Percentiles rank a stretch among this genome's conserved stretches.
These are phyloP conservation scores for Leptopilina drosophilae DNA, from an alignment of 2,888 invertebrate genomes.

Conservation along the genomic window DNA sequence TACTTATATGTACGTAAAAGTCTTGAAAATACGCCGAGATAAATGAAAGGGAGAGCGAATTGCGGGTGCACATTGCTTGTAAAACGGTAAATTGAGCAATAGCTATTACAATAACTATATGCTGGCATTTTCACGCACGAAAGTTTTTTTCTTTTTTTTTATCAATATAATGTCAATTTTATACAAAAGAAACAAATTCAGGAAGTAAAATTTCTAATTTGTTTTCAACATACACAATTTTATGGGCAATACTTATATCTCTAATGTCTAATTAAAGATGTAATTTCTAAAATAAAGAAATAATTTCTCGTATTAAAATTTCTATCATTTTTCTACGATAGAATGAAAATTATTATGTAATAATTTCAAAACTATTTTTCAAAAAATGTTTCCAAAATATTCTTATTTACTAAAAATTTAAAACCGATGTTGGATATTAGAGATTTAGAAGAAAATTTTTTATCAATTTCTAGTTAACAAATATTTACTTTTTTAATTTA, in stretches of 20 bases:
- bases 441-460: too few species aligned
- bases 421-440: too few species aligned
- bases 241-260: neutral
- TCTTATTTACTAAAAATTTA: too few species aligned
- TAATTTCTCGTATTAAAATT: too few species aligned
- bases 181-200: conserved; percentile 6
- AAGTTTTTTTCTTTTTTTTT: conserved; percentile 45
- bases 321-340: too few species aligned
- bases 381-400: too few species aligned
- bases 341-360: too few species aligned
- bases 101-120: conserved; percentile 23
- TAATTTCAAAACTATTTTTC: too few species aligned
- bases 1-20: neutral
- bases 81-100: conserved; percentile 35
- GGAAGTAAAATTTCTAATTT: neutral
- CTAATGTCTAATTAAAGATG: too few species aligned
- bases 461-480: too few species aligned
- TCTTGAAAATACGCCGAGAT: conserved; percentile 20
- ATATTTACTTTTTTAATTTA: too few species aligned
- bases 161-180: conserved; percentile 30
- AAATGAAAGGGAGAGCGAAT: conserved; percentile 38
- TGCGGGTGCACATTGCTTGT: conserved; percentile 30
- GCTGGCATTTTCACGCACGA: conserved; percentile 53
- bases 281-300: too few species aligned
- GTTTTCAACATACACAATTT: neutral